Percentiles rank a stretch among this genome's conserved stretches.
phyloP scores from a whole-genome alignment of 2,113 vertebrate species.

The Carassius auratus region DNA sequence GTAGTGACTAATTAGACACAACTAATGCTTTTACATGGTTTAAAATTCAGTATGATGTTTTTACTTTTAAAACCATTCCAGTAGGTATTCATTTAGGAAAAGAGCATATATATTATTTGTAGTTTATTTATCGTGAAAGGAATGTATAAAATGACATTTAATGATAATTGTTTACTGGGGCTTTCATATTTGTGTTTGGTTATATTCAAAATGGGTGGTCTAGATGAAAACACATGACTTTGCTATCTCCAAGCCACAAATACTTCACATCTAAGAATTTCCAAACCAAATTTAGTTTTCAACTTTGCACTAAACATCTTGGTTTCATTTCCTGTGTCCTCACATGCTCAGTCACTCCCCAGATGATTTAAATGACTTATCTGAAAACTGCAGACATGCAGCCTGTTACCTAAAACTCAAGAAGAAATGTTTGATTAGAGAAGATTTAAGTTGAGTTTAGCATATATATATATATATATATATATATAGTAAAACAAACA shows the following conservation, averaged over 20 bases:
- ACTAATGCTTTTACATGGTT: neutral
- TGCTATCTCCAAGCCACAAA: conserved; percentile 9
- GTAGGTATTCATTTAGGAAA: neutral
- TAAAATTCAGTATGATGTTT: too few species aligned
- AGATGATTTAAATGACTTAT: conserved; percentile 26
- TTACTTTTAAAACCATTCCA: neutral
- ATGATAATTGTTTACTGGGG: neutral
- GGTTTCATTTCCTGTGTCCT: conserved; percentile 28
- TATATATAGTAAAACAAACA: neutral
- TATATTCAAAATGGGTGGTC: neutral
- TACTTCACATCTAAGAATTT: conserved; percentile 22
- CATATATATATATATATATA: too few species aligned
- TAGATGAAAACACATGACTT: conserved; percentile 15
- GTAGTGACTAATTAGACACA: too few species aligned
- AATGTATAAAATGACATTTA: neutral
- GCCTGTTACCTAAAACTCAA: neutral
- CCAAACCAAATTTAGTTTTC: conserved; percentile 24
- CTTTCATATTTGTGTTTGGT: neutral
- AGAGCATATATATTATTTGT: neutral
- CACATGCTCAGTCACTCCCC: neutral
- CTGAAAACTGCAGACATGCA: neutral
- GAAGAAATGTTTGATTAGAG: neutral
- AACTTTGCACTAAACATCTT: conserved; percentile 12
- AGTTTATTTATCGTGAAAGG: neutral
- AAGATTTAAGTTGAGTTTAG: neutral